Conservation (phyloP, 2,113 vertebrate genomes). For the Syngnathoides biaculeatus region DNA sequence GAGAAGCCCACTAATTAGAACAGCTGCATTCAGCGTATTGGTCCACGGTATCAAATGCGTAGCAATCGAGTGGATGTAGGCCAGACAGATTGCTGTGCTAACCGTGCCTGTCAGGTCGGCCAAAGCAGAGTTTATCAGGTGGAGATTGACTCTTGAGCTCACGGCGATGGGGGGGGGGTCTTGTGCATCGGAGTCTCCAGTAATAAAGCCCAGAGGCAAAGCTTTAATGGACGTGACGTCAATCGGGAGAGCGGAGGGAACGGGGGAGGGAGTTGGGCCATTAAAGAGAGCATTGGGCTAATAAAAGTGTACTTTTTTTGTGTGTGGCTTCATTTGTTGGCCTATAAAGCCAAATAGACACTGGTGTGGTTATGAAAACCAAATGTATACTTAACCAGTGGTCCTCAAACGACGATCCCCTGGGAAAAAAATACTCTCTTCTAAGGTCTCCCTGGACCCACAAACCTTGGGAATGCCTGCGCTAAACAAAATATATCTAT, state of each 20-base stretch:
- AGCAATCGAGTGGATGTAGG: conserved; percentile 17
- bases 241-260: conserved; percentile 39
- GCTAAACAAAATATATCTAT: neutral
- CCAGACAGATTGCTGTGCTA: conserved; percentile 47
- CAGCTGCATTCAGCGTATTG: conserved; percentile 4
- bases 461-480: neutral
- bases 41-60: conserved; percentile 29
- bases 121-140: conserved; percentile 51
- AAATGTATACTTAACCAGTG: neutral
- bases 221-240: conserved; percentile 65
- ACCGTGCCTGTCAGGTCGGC: conserved; percentile 43
- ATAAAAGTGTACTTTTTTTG: conserved; percentile 43
- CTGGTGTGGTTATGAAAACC: neutral
- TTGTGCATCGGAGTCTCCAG: conserved; percentile 34
- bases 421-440: neutral
- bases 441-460: neutral
- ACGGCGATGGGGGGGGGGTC: conserved; percentile 12
- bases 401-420: neutral
- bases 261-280: conserved; percentile 6
- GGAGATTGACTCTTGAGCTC: conserved; percentile 48
- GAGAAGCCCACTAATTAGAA: no score
- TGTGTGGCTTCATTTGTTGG: conserved; percentile 10
- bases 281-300: conserved; percentile 54
- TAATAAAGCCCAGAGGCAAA: conserved; percentile 59
- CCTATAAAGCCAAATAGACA: neutral